Conservation (phyloP, 2,113 vertebrate species). For the Paradoxurus hermaphroditus region DNA sequence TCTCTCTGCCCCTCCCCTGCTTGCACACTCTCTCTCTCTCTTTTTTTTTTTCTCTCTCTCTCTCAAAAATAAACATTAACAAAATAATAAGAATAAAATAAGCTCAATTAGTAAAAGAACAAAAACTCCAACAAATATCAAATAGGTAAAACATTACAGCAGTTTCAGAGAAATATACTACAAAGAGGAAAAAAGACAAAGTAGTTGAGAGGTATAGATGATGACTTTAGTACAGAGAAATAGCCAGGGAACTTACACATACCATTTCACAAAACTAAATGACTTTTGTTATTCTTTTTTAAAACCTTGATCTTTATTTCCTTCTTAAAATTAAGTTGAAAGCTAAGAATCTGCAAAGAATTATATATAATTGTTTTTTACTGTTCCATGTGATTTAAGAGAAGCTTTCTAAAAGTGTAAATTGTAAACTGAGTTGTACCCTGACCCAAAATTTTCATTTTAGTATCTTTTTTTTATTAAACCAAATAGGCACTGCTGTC, state of each 20-base stretch:
- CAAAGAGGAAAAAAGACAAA: background rate
- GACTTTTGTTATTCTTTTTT: background rate
- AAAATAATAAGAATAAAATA: background rate
- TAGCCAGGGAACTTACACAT: background rate
- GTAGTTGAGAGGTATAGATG: background rate
- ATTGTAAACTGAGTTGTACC: conserved; percentile 5
- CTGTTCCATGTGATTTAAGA: background rate
- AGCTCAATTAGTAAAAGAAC: background rate
- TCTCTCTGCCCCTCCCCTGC: no score
- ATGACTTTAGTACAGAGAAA: background rate
- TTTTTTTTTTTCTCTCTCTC: no score
- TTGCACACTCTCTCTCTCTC: no score
- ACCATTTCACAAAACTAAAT: background rate
- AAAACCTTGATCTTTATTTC: background rate
- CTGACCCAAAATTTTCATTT: background rate
- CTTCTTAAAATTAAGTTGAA: conserved; percentile 16
- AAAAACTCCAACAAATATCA: background rate
- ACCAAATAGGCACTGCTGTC: background rate
- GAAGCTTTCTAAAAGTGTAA: conserved; percentile 28
- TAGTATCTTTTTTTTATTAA: conserved; percentile 13
- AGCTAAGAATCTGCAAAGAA: conserved; percentile 41
- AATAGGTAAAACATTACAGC: background rate
- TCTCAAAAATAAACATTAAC: no score
- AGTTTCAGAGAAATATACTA: background rate
- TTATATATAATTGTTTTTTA: conserved; percentile 45